Conservation (phyloP, 2,888 invertebrate genomes). For the Thymelicus lineola region DNA sequence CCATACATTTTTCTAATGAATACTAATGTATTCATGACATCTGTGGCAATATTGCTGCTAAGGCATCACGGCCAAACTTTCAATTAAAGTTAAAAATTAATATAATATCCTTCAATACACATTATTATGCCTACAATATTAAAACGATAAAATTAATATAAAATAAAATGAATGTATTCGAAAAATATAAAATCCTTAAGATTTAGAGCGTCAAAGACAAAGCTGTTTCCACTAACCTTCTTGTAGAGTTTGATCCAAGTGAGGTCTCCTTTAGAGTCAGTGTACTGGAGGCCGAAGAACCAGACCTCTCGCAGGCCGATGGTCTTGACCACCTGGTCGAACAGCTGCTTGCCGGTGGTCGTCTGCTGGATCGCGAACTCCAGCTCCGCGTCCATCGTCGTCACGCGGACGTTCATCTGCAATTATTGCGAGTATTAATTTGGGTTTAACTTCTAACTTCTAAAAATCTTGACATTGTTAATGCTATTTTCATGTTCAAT, state of each 20-base stretch:
- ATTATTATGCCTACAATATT: no score
- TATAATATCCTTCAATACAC: neutral
- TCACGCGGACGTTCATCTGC: slow-evolving; percentile 99
- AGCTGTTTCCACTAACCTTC: slow-evolving; percentile 89
- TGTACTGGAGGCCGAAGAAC: slow-evolving; percentile 99
- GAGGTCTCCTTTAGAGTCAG: slow-evolving; percentile 98
- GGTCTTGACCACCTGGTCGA: slow-evolving; percentile 99
- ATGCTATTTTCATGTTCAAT: slow-evolving; percentile 6
- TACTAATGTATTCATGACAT: neutral
- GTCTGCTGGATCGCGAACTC: slow-evolving; percentile 99
- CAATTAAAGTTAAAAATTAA: neutral
- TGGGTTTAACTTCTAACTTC: neutral
- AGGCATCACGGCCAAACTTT: neutral
- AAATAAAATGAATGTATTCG: no score
- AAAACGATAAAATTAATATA: no score
- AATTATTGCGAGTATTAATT: neutral
- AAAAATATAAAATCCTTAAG: neutral
- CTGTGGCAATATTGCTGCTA: neutral
- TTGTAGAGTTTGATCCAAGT: slow-evolving; percentile 99
- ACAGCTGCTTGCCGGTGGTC: slow-evolving; percentile 99
- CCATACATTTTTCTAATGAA: neutral
- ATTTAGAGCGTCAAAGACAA: neutral
- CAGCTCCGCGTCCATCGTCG: slow-evolving; percentile 99
- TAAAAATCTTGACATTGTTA: no score
- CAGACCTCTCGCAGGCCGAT: slow-evolving; percentile 99